Percentiles rank a stretch among this genome's conserved stretches.
Conservation (phyloP, 2,888 invertebrate genomes). For the Antitype chi region DNA sequence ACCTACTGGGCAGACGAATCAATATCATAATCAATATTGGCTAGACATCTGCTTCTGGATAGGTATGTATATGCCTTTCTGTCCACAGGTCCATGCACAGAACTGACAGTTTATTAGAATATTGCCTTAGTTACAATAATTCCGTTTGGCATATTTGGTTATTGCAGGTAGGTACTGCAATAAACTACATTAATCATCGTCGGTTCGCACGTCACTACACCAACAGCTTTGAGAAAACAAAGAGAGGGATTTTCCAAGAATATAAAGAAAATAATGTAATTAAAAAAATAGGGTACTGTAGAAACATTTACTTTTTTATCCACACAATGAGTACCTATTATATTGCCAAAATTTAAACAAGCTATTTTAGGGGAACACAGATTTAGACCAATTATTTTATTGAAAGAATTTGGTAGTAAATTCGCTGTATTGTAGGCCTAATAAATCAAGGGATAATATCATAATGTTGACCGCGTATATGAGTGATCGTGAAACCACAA, state of each 20-base stretch:
- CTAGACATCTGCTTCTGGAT: background rate
- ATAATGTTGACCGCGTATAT: constrained; percentile 25
- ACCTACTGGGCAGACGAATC: background rate
- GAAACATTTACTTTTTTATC: background rate
- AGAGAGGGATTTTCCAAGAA: background rate
- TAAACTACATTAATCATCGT: background rate
- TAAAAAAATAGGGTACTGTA: background rate
- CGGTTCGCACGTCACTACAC: background rate
- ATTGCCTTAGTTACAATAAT: background rate
- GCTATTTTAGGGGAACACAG: background rate
- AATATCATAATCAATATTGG: background rate
- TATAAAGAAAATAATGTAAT: background rate
- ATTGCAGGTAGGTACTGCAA: background rate
- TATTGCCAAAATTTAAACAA: background rate
- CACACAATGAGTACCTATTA: background rate
- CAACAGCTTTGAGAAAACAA: background rate
- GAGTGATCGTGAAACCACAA: constrained; percentile 49
- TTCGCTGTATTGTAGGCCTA: constrained; percentile 27
- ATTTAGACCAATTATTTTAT: constrained; percentile 39
- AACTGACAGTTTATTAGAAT: background rate
- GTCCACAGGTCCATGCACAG: background rate
- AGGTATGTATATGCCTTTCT: background rate
- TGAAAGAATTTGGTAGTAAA: constrained; percentile 42
- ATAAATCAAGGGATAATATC: constrained; percentile 54
- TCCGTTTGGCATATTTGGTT: background rate